Evolutionary conservation across 2,888 invertebrate genomes (phyloP), one percentile per base, ranked within the genome.

Genomic region (Neocrepidodera transversa): DNA sequence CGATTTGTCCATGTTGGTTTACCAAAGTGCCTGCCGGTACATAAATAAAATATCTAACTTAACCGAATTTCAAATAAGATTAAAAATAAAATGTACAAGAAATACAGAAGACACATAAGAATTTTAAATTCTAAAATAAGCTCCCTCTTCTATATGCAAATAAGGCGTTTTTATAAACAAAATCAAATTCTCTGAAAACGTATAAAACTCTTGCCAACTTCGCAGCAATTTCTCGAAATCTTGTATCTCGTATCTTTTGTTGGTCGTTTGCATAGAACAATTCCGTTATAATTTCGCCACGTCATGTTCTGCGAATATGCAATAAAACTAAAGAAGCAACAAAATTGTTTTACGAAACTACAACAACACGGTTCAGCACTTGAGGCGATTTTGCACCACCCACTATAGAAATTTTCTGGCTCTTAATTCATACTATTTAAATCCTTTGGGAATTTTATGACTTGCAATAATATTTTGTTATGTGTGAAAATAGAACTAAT

Each of bases 311-410:
- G 14, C 6, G 18, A 32, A 30, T 48, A 18, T 35, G 13, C 35
- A 35, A 48, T 35, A 48, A 48, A 48, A 48, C 48, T 18, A 35
- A 30, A 48, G 11, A 50, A 38, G 5, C 50, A 16, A 50, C 50
- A 38, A 38, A 50, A 38, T 50, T 38, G 50, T 50, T 38, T 50
- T 38, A 23, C 26, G 38, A 50, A 50, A n/a, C 38, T 50, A 16
- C 50, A 47, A 50, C 38, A 47, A 50, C 50, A 50, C 38, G 36
- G 50, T 18, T 26, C 23, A 38, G 38, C 50, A 50, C 50, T 50
- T 23, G n/a, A 16, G 50, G 50, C 50, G 6, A 38, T 38, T 50
- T 32, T 20, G 14, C 13, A 50, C 36, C 50, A 50, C 50, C 50
- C 50, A 50, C 50, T 30, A 26, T 38, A 16, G 16, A 38, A 17